These are phyloP conservation scores for Conus ventricosus DNA, from an alignment of 1,140 invertebrate genomes.

Conservation along the genomic window DNA sequence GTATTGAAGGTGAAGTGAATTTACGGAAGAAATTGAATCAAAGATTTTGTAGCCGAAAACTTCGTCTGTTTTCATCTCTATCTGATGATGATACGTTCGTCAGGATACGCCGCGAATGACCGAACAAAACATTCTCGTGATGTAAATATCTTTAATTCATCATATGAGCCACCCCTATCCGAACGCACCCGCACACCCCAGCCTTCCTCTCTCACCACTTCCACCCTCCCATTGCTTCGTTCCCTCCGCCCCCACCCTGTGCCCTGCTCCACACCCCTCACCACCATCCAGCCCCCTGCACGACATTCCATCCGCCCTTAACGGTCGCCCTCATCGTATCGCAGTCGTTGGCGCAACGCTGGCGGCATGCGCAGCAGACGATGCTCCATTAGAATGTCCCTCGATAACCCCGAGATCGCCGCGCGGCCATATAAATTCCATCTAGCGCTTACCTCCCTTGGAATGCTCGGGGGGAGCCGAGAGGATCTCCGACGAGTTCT, in stretches of 20 bases:
- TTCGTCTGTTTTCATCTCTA: too few relatives aligned
- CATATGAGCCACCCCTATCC: neutral
- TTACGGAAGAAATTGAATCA: too few relatives aligned
- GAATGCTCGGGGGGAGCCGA: neutral
- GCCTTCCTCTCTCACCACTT: neutral
- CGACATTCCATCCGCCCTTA: neutral
- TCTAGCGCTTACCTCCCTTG: neutral
- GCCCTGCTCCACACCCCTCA: neutral
- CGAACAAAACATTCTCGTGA: too few relatives aligned
- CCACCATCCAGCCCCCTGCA: neutral
- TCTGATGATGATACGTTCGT: too few relatives aligned
- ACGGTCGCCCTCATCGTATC: conserved; percentile 4
- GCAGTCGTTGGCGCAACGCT: neutral
- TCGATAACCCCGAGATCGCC: neutral
- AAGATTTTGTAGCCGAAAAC: too few relatives aligned
- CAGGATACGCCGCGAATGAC: too few relatives aligned
- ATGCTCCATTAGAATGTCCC: conserved; percentile 25
- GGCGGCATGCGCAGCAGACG: conserved; percentile 14
- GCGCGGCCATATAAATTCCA: conserved; percentile 1
- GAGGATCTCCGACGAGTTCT: too few relatives aligned
- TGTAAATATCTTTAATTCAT: too few relatives aligned
- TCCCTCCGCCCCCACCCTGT: too few relatives aligned
- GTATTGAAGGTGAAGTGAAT: too few relatives aligned
- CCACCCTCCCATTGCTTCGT: neutral
- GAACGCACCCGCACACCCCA: neutral